phyloP scores from a whole-genome alignment of 2,113 vertebrate species.

The Pipa parva region DNA sequence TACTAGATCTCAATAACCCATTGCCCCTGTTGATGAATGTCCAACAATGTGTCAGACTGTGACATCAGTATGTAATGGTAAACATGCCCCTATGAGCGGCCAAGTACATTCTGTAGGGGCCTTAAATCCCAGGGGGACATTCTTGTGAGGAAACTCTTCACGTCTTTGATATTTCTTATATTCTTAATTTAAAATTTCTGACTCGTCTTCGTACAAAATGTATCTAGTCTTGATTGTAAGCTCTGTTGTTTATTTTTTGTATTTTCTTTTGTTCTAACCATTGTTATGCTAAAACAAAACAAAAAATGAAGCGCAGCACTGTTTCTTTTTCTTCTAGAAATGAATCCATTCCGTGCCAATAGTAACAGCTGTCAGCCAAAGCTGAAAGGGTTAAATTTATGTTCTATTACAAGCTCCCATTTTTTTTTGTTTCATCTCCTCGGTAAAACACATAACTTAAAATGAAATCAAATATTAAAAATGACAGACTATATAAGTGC shows the following conservation, averaged over 20 bases:
- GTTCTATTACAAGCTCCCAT: constrained; percentile 77
- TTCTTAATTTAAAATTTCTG: no score
- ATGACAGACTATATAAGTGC: constrained; percentile 99
- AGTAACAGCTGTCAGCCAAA: constrained; percentile 37
- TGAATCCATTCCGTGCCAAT: constrained; percentile 21
- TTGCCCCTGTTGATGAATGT: no score
- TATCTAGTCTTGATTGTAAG: background rate
- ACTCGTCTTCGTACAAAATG: no score
- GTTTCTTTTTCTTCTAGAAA: constrained; percentile 25
- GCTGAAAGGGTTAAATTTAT: constrained; percentile 73
- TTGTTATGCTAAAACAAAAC: constrained; percentile 3
- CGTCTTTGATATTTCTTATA: no score
- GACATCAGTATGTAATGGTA: no score
- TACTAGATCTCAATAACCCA: no score
- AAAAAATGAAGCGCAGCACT: constrained; percentile 17
- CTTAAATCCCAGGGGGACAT: no score
- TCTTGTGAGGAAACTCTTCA: no score
- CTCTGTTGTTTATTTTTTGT: background rate
- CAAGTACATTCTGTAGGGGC: no score
- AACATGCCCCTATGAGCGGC: no score
- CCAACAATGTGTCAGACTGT: no score
- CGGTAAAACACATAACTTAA: constrained; percentile 98
- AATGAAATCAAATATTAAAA: constrained; percentile 99
- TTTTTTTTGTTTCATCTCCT: constrained; percentile 88
- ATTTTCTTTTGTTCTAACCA: background rate